These are phyloP conservation scores for Palythoa caribaeorum DNA, from an alignment of 92 coral and sea anemone species.

Conservation along the genomic window DNA sequence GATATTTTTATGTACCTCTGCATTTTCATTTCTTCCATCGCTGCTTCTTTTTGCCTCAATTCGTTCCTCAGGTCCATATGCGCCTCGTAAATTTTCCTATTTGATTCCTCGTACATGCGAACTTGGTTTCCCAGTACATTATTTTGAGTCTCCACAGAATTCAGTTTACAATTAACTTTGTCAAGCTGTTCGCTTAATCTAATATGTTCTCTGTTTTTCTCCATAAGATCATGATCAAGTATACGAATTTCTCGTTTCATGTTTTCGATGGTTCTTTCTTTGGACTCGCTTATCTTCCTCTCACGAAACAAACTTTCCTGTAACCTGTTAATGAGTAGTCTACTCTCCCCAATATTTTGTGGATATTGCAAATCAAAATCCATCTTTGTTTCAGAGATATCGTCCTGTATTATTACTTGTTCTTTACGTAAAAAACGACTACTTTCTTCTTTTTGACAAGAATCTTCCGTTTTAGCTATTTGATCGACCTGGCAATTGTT, in stretches of 20 bases:
- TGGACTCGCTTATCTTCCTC: slow-evolving; percentile 58
- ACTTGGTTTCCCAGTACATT: slow-evolving; percentile 78
- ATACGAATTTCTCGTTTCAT: slow-evolving; percentile 70
- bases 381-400: background rate
- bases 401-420: background rate
- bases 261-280: slow-evolving; percentile 71
- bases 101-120: slow-evolving; percentile 80
- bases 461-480: background rate
- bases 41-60: slow-evolving; percentile 72
- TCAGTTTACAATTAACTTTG: slow-evolving; percentile 57
- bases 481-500: background rate
- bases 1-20: slow-evolving; percentile 44
- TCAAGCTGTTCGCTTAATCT: slow-evolving; percentile 52
- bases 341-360: slow-evolving; percentile 62
- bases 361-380: background rate
- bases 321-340: slow-evolving; percentile 52
- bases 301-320: slow-evolving; percentile 71
- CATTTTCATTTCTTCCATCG: slow-evolving; percentile 62
- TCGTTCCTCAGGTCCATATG: slow-evolving; percentile 71
- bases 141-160: slow-evolving; percentile 75
- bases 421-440: background rate
- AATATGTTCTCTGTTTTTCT: slow-evolving; percentile 58
- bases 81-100: slow-evolving; percentile 70
- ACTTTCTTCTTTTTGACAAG: background rate
- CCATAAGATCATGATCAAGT: slow-evolving; percentile 61